phyloP scores from a whole-genome alignment of 2,797 vertebrate species.

The Ciconia nigra region DNA sequence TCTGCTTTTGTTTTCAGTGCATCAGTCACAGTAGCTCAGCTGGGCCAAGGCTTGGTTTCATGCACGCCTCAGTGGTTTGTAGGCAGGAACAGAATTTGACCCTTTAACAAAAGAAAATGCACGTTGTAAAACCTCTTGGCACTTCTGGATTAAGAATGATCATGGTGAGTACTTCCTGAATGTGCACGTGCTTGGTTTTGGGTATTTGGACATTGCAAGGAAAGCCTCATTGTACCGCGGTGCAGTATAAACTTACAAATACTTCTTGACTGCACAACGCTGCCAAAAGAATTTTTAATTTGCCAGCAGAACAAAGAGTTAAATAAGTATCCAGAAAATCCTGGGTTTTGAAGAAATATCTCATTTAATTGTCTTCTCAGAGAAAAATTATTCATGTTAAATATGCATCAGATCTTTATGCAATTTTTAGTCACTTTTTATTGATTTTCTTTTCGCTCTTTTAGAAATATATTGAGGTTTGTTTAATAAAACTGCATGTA shows the following conservation, averaged over 20 bases:
- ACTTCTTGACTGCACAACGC: neutral
- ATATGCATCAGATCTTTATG: neutral
- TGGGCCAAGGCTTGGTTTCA: neutral
- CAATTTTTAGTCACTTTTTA: neutral
- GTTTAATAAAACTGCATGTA: neutral
- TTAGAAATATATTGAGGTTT: neutral
- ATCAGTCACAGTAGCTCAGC: neutral
- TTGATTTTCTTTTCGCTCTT: neutral
- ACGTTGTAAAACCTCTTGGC: neutral
- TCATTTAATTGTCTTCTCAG: neutral
- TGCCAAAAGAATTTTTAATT: neutral
- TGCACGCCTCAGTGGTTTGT: neutral
- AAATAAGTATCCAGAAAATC: neutral
- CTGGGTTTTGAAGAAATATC: neutral
- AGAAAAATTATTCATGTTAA: neutral
- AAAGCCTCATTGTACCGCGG: neutral
- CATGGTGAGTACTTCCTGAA: neutral
- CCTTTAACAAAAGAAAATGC: neutral
- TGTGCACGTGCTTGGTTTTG: neutral
- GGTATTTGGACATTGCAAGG: neutral
- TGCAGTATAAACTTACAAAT: neutral
- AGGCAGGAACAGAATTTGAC: neutral
- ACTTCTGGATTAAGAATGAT: neutral
- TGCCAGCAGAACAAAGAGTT: neutral
- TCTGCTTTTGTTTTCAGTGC: neutral